A percentile compares a stretch with the other conserved stretches of the same genome.
phyloP scores from a whole-genome alignment of 1,140 invertebrate species.

The Scaptomyza pallida region DNA sequence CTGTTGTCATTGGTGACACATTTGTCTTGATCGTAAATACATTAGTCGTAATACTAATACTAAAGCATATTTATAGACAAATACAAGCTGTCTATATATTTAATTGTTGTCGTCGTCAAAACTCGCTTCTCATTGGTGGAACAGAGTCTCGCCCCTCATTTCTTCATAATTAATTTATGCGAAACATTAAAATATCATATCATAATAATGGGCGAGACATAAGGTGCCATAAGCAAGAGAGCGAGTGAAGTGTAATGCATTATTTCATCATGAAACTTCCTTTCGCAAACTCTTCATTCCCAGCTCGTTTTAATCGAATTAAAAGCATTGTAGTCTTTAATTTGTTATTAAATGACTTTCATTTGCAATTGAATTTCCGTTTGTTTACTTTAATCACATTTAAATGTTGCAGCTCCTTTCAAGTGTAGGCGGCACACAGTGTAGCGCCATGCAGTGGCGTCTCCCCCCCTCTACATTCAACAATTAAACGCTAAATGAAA shows the following conservation, averaged over 20 bases:
- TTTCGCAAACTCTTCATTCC: not conserved
- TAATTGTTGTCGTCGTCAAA: conserved; percentile 22
- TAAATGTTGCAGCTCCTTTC: conserved; percentile 63
- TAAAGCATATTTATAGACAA: conserved; percentile 50
- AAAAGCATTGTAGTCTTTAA: conserved; percentile 15
- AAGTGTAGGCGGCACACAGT: conserved; percentile 52
- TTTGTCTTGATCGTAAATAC: conserved; percentile 75
- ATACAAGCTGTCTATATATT: conserved; percentile 38
- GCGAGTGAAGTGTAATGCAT: too few relatives aligned
- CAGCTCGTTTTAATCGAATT: conserved; percentile 37
- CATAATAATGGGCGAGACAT: conserved; percentile 34
- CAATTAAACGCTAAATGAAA: conserved; percentile 81
- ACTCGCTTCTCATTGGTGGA: conserved; percentile 1
- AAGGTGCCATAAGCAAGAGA: too few relatives aligned
- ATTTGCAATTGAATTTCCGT: conserved; percentile 66
- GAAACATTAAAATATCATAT: conserved; percentile 69
- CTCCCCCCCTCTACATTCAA: conserved; percentile 9
- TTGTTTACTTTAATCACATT: conserved; percentile 67
- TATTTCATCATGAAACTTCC: too few relatives aligned
- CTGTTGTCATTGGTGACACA: conserved; percentile 68
- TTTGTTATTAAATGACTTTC: conserved; percentile 37
- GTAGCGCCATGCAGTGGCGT: conserved; percentile 37
- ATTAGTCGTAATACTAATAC: too few relatives aligned
- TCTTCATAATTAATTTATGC: conserved; percentile 72
- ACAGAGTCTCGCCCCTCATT: conserved; percentile 2